phyloP scores from a whole-genome alignment of 2,888 invertebrate genomes.

The Galeruca laticollis region DNA sequence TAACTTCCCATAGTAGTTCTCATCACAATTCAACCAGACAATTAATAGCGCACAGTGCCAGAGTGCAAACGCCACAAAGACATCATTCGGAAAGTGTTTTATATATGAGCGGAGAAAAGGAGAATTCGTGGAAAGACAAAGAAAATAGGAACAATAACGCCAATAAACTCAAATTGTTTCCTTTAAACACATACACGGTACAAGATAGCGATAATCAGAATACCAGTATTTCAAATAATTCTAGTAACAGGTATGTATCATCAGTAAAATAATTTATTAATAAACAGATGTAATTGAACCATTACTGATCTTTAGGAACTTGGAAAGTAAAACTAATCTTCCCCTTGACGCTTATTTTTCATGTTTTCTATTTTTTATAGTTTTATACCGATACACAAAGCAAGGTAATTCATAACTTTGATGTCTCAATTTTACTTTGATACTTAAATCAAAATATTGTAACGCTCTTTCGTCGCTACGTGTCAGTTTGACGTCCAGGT shows the following conservation, averaged over 20 bases:
- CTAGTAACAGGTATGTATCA: constrained; percentile 41
- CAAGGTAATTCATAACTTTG: too few relatives aligned
- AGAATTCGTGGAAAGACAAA: constrained; percentile 62
- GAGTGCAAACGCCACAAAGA: constrained; percentile 81
- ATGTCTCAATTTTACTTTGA: too few relatives aligned
- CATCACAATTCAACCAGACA: constrained; percentile 72
- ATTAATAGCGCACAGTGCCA: constrained; percentile 81
- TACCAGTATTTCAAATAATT: constrained; percentile 17
- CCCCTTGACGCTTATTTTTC: too few relatives aligned
- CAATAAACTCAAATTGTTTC: constrained; percentile 75
- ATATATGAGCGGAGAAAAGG: constrained; percentile 71
- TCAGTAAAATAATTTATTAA: background rate
- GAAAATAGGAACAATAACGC: constrained; percentile 64
- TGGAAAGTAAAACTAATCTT: too few relatives aligned
- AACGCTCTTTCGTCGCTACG: too few relatives aligned
- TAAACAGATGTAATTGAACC: too few relatives aligned
- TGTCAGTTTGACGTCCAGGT: too few relatives aligned
- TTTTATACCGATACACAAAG: too few relatives aligned
- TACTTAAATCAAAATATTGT: too few relatives aligned
- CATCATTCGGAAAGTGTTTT: constrained; percentile 83
- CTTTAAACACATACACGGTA: constrained; percentile 78
- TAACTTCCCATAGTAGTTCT: constrained; percentile 70
- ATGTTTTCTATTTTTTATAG: too few relatives aligned
- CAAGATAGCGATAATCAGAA: constrained; percentile 58
- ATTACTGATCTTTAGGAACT: too few relatives aligned